Percentiles rank a stretch among this genome's conserved stretches.
These are phyloP conservation scores for Pipistrellus nathusii DNA, from an alignment of 2,797 vertebrate species.

Conservation along the genomic window DNA sequence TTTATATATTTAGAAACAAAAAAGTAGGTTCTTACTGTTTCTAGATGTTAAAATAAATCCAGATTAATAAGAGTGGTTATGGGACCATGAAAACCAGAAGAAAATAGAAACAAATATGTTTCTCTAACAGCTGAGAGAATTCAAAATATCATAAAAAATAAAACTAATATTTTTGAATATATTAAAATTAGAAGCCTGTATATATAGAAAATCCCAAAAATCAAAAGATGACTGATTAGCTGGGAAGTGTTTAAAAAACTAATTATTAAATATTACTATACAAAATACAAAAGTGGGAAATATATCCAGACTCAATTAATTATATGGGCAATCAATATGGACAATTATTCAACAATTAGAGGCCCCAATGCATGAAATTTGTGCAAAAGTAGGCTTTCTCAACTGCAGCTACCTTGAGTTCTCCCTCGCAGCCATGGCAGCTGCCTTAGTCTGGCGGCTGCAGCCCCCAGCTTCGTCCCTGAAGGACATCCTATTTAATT, in stretches of 20 bases:
- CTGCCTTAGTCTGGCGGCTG: too few species aligned
- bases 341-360: background rate
- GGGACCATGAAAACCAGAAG: background rate
- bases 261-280: background rate
- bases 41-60: constrained; percentile 47
- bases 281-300: background rate
- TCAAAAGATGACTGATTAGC: background rate
- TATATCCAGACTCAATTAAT: background rate
- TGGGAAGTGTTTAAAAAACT: background rate
- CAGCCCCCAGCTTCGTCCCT: too few species aligned
- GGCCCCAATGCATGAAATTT: too few species aligned
- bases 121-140: background rate
- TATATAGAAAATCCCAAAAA: background rate
- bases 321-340: background rate
- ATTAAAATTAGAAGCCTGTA: background rate
- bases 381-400: too few species aligned
- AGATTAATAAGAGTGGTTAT: background rate
- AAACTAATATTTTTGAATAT: background rate
- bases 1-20: background rate
- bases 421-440: too few species aligned
- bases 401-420: too few species aligned
- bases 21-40: background rate
- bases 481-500: too few species aligned
- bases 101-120: background rate
- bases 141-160: constrained; percentile 30